Base-by-base conservation (phyloP, 2,113 vertebrate genomes). In the Drymodes brunneopygia region DNA sequence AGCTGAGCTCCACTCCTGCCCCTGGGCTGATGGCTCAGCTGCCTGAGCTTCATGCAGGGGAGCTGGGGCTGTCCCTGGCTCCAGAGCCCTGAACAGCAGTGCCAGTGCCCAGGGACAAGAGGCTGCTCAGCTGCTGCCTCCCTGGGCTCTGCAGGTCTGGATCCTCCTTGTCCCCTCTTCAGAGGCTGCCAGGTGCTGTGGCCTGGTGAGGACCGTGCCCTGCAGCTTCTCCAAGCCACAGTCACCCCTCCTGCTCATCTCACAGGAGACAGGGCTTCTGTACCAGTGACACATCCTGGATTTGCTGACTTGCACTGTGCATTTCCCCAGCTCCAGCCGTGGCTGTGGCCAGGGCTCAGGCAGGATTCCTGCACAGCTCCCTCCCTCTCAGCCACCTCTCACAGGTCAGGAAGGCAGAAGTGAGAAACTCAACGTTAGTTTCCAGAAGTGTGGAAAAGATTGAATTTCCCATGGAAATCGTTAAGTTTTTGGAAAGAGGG, bases 341-440 rank as follows among this genome's bases (percentile, higher is more conserved):
- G 56, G 1, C 29, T 5, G 60, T 21, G 33, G 3, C 33, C 36
- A 15, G 51, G 35, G 71, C 61, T 74, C 60, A 19, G 66, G 51
- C 31, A 56, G 53, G 57, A 7, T 20, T 62, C 77, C 62, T 40
- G 79, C 84, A 38, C n/a, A 6, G 28, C 31, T 82, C 47, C 40
- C 6, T 22, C 14, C 8, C 29, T 10, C 24, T 13, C 87, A 47
- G 58, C 13, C 31, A 5, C 10, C 29, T 50, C 0, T 24, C 67
- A 74, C 40, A 33, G 10, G 6, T 19, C 45, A 18, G 42, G n/a
- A 57, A 45, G 8, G 35, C 5, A 11, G 24, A 47, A 54, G 33
- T 7, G 31, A 42, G 50, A 77, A 72, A 45, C 18, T 29, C 6
- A 2, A 7, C 0, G 0, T 27, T 8, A 40, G 20, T 36, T 75